phyloP scores from a whole-genome alignment of 2,113 vertebrate genomes.

The Oncorhynchus clarkii region DNA sequence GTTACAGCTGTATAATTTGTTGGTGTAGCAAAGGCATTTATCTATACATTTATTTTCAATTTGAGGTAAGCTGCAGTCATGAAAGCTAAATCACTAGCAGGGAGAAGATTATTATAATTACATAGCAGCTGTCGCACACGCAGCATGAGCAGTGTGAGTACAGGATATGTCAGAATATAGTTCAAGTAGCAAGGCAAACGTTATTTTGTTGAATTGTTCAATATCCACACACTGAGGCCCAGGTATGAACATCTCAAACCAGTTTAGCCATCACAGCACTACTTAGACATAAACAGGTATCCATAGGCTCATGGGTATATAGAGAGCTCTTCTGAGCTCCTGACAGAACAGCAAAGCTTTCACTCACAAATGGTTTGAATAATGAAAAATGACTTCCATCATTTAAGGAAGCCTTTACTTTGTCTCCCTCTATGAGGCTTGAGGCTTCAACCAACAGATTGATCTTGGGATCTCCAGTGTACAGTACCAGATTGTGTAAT shows the following conservation, averaged over 20 bases:
- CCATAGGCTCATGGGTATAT: neutral
- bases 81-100: constrained; percentile 74
- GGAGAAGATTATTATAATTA: constrained; percentile 79
- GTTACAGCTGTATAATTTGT: constrained; percentile 71
- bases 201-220: neutral
- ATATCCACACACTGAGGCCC: neutral
- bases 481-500: neutral
- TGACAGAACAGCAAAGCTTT: too few species aligned
- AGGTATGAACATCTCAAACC: neutral
- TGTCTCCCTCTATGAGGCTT: too few species aligned
- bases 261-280: neutral
- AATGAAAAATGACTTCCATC: too few species aligned
- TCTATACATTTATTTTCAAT: constrained; percentile 79
- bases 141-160: constrained; percentile 48
- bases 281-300: neutral
- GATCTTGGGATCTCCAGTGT: neutral
- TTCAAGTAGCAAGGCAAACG: constrained; percentile 47
- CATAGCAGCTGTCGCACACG: constrained; percentile 68
- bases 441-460: neutral
- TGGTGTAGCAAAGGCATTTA: constrained; percentile 70
- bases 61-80: constrained; percentile 73
- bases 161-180: constrained; percentile 63
- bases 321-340: too few species aligned
- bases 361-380: too few species aligned
- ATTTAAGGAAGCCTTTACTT: too few species aligned